A percentile compares a stretch with the other conserved stretches of the same genome.
phyloP scores from a whole-genome alignment of 2,888 invertebrate species.

The Nemurella pictetii region DNA sequence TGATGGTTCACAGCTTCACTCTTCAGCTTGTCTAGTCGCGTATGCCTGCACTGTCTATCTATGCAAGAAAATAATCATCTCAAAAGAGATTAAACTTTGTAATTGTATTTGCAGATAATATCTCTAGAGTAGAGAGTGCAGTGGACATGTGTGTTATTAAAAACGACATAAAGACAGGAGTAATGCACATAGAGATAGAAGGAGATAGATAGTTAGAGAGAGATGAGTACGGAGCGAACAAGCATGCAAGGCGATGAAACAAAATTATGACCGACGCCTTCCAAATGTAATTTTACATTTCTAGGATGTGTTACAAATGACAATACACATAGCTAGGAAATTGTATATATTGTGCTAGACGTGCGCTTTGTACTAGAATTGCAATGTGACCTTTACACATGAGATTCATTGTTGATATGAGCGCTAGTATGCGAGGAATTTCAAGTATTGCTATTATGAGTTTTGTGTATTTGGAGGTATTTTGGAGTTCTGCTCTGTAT shows the following conservation, averaged over 20 bases:
- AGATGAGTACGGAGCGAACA: neutral
- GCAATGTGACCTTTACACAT: too few relatives aligned
- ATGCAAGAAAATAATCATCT: too few relatives aligned
- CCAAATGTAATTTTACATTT: neutral
- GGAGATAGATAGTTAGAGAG: constrained; percentile 2
- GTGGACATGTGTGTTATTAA: neutral
- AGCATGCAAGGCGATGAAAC: neutral
- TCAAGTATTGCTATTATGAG: neutral
- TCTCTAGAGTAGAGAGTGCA: neutral
- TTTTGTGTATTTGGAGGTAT: neutral
- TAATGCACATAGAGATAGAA: constrained; percentile 16
- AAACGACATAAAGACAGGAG: constrained; percentile 19
- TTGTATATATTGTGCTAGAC: too few relatives aligned
- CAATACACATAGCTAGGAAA: too few relatives aligned
- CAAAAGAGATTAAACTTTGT: too few relatives aligned
- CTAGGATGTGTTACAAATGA: neutral
- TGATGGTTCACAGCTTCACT: neutral
- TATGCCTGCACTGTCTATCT: too few relatives aligned
- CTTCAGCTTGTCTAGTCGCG: neutral
- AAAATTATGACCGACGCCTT: neutral
- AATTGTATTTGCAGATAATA: neutral
- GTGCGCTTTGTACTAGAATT: too few relatives aligned
- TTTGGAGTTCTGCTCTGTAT: too few relatives aligned
- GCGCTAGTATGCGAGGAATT: neutral
- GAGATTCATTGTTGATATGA: neutral